Base-by-base conservation (phyloP, 2,888 invertebrate genomes). In the Branchipolynoe longqiensis region DNA sequence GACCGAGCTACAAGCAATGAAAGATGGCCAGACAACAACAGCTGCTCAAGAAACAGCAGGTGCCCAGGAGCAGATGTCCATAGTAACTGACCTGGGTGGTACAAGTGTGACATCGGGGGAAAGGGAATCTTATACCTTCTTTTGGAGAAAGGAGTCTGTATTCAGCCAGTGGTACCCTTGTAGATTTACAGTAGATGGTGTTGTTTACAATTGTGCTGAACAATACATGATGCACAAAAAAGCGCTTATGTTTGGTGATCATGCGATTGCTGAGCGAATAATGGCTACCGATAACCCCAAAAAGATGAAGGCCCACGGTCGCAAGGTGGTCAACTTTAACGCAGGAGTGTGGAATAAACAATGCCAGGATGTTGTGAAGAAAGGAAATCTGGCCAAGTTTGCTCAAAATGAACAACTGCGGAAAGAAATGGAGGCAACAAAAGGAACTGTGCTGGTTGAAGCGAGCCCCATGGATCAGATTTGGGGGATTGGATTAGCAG, bases 401-500 rank as follows among this genome's bases (percentile, higher is more conserved):
- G 86, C 88, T 4, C 93, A 94, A 87, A 93, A 93, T 88, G 78
- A 81, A 4, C 83, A 90, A 18, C 87, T 94, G 86, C 89, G 90
- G 86, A 74, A 86, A 36, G 82, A 82, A 0, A 87, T 94, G 62
- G 87, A 92, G 62, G 88, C 86, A 3, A 93, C 93, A 0, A 87
- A 88, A 41, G 93, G 93, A 4, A 92, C 91, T 41, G 91, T 90
- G 0, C 87, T 94, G 73, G 94, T 93, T 8, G 94, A 94, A 86
- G 92, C 93, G 8, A 92, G 92, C 84, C 93, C 93, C 0, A 59
- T 88, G 48, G 94, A 94, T 88, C 88, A 85, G n/a, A 88, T 91
- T 31, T 94, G 94, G 94, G 94, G 94, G 4, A 93, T 94, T 38
- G 94, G 93, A 1, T 78, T 92, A 31, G 88, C 89, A 0, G 90